Conservation (phyloP, 2,797 vertebrate genomes). For the Alosa sapidissima region DNA sequence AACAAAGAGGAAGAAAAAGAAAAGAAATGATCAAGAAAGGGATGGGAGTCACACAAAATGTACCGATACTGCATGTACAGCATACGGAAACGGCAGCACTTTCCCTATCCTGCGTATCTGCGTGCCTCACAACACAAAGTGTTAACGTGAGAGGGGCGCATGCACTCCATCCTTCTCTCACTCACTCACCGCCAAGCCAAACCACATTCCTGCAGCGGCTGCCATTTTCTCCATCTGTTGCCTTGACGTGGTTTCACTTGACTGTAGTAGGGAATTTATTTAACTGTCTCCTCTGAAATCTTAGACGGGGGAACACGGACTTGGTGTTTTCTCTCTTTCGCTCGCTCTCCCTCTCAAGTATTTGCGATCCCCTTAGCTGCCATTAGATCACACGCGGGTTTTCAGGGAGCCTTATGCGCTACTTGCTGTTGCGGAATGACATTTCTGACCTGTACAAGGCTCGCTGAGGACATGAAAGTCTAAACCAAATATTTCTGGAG, state of each 20-base stretch:
- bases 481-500: constrained; percentile 1
- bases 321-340: constrained; percentile 58
- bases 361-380: constrained; percentile 68
- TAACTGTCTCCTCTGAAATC: constrained; percentile 76
- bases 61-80: background rate
- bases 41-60: background rate
- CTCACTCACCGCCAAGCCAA: constrained; percentile 62
- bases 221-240: constrained; percentile 79
- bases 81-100: background rate
- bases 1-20: constrained; percentile 30
- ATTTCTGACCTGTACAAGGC: constrained; percentile 41
- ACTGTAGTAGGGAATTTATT: constrained; percentile 74
- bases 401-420: constrained; percentile 57
- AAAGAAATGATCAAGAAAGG: background rate
- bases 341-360: constrained; percentile 46
- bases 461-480: constrained; percentile 31
- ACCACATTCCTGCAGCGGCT: constrained; percentile 75
- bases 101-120: constrained; percentile 42
- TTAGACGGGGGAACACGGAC: constrained; percentile 66
- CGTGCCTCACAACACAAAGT: constrained; percentile 66
- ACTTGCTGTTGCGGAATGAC: constrained; percentile 45
- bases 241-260: constrained; percentile 73
- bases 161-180: constrained; percentile 61
- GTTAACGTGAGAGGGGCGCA: constrained; percentile 63
- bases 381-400: constrained; percentile 61